These are phyloP conservation scores for Pycnomerus fuliginosus DNA, from an alignment of 2,888 invertebrate genomes.

Conservation along the genomic window DNA sequence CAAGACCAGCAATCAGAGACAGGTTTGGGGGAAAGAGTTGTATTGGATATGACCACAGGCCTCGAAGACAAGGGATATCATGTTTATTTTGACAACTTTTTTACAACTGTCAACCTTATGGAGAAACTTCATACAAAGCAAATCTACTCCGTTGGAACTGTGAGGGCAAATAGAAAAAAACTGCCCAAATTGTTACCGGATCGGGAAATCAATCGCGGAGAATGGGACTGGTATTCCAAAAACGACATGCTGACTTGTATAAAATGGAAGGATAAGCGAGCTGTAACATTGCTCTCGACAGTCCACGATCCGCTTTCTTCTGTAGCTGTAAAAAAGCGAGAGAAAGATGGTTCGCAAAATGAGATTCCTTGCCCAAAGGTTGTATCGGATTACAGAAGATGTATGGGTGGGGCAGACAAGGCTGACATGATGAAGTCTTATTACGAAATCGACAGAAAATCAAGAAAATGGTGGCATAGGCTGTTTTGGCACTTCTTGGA, in stretches of 20 bases:
- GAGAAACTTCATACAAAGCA: conserved; percentile 18
- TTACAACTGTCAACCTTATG: conserved; percentile 19
- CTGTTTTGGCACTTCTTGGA: conserved; percentile 36
- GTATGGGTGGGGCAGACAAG: background rate
- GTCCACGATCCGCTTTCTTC: conserved; percentile 17
- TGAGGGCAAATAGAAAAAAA: conserved; percentile 22
- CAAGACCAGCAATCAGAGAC: conserved; percentile 17
- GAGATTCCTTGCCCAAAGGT: background rate
- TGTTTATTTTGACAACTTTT: conserved; percentile 30
- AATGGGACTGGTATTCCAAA: conserved; percentile 25
- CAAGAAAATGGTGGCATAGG: conserved; percentile 39
- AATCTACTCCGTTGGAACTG: conserved; percentile 24
- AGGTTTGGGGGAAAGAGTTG: conserved; percentile 21
- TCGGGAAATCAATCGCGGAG: conserved; percentile 25
- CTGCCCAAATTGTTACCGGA: conserved; percentile 16
- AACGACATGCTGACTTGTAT: conserved; percentile 7
- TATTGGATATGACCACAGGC: conserved; percentile 18
- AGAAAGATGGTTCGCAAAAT: background rate
- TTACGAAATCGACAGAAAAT: background rate
- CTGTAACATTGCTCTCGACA: conserved; percentile 11
- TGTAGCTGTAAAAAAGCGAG: background rate
- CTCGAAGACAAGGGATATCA: conserved; percentile 21
- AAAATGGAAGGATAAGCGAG: conserved; percentile 16
- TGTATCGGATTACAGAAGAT: background rate
- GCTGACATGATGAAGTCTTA: background rate